Conservation (phyloP, 2,113 vertebrate genomes). For the Trochalopteron elliotii region DNA sequence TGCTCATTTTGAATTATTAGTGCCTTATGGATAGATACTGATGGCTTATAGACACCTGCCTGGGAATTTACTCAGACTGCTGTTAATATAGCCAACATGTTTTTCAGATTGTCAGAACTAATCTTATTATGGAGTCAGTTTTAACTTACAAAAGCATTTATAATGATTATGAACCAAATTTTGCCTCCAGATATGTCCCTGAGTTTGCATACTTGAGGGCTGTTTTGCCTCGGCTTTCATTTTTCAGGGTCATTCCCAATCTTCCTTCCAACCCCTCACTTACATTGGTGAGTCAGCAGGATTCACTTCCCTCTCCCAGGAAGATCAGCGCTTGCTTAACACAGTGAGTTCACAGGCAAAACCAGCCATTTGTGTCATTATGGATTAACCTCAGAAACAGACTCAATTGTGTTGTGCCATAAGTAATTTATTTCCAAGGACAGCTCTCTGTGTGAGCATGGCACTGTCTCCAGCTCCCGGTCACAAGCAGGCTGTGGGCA, state of each 20-base stretch:
- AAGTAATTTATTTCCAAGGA: slow-evolving; percentile 17
- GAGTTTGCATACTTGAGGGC: background rate
- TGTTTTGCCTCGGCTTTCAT: background rate
- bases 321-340: background rate
- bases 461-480: rapidly evolving
- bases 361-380: background rate
- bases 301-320: background rate
- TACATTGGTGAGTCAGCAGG: background rate
- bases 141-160: background rate
- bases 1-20: background rate
- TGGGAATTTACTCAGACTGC: background rate
- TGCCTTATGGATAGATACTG: background rate
- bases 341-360: background rate
- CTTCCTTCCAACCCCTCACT: background rate
- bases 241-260: background rate
- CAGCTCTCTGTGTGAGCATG: background rate
- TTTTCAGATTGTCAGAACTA: background rate
- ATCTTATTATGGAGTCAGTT: background rate
- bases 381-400: background rate
- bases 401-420: background rate
- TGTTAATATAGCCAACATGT: background rate
- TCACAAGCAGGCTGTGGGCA: background rate
- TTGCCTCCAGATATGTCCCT: background rate
- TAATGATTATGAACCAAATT: background rate
- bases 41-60: background rate